Conservation (phyloP, 1,140 invertebrate species). For the Catajapyx aquilonaris region DNA sequence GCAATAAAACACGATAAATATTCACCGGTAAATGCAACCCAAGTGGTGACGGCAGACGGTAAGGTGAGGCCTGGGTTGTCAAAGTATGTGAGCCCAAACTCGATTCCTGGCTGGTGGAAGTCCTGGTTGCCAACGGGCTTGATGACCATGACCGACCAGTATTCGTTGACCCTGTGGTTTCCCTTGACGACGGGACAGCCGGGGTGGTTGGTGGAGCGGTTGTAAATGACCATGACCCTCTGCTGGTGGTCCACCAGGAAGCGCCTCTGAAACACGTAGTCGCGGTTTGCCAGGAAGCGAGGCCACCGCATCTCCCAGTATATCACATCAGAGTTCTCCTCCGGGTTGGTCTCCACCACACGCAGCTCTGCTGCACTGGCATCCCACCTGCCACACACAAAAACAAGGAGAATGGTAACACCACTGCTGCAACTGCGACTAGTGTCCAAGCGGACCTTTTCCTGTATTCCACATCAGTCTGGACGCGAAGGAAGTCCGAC, state of each 20-base stretch:
- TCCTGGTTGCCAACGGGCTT: conserved; percentile 39
- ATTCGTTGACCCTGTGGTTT: conserved; percentile 44
- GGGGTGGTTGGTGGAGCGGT: conserved; percentile 35
- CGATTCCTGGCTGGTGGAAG: conserved; percentile 39
- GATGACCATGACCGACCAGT: conserved; percentile 73
- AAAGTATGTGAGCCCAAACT: conserved; percentile 69
- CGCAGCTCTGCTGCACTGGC: conserved; percentile 43
- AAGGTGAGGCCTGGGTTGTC: conserved; percentile 61
- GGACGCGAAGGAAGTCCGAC: conserved; percentile 56
- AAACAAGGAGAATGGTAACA: too few species aligned
- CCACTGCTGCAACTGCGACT: too few species aligned
- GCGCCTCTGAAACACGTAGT: conserved; percentile 63
- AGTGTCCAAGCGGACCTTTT: too few species aligned
- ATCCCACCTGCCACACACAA: conserved; percentile 42
- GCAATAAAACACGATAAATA: too few species aligned
- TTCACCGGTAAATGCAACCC: conserved; percentile 30
- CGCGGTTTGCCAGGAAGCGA: conserved; percentile 61
- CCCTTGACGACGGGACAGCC: conserved; percentile 29
- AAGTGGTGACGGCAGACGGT: conserved; percentile 36
- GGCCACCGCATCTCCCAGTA: conserved; percentile 81
- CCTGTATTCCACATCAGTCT: conserved; percentile 55
- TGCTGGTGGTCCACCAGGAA: conserved; percentile 33
- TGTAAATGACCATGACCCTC: conserved; percentile 35
- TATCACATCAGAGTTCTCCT: conserved; percentile 38
- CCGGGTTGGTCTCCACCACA: conserved; percentile 40